Percentiles rank a stretch among this genome's conserved stretches.
phyloP scores from a whole-genome alignment of 2,113 vertebrate genomes.

The Semnopithecus entellus region DNA sequence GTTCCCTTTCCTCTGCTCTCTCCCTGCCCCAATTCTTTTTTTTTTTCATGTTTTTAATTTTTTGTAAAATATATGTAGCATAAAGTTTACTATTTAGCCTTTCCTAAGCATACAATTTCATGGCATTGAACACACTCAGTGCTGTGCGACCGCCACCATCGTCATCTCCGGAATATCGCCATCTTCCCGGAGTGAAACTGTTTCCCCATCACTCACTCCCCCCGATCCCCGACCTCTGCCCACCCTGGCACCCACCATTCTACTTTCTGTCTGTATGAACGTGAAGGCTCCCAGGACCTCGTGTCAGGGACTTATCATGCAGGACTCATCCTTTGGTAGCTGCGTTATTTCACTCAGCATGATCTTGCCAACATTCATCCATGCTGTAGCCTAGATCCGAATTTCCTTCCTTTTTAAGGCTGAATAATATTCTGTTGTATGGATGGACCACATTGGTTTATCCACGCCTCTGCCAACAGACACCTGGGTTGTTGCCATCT shows the following conservation, averaged over 20 bases:
- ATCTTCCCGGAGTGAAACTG: neutral
- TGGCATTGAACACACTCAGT: rapidly evolving
- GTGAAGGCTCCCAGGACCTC: neutral
- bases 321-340: rapidly evolving
- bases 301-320: rapidly evolving
- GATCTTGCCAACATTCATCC: neutral
- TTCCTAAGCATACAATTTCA: neutral
- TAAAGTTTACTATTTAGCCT: neutral
- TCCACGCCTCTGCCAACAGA: rapidly evolving
- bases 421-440: rapidly evolving
- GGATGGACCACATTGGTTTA: no score
- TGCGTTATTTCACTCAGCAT: neutral
- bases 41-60: neutral
- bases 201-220: neutral
- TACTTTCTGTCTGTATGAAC: neutral
- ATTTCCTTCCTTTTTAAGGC: neutral
- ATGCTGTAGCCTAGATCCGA: rapidly evolving
- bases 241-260: neutral
- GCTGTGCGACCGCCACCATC: rapidly evolving
- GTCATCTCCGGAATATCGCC: neutral
- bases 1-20: neutral
- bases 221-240: no score
- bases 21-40: neutral
- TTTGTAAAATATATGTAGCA: neutral
- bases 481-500: neutral